Base-by-base conservation (phyloP, 2,113 vertebrate genomes). In the Pyrgilauda ruficollis region DNA sequence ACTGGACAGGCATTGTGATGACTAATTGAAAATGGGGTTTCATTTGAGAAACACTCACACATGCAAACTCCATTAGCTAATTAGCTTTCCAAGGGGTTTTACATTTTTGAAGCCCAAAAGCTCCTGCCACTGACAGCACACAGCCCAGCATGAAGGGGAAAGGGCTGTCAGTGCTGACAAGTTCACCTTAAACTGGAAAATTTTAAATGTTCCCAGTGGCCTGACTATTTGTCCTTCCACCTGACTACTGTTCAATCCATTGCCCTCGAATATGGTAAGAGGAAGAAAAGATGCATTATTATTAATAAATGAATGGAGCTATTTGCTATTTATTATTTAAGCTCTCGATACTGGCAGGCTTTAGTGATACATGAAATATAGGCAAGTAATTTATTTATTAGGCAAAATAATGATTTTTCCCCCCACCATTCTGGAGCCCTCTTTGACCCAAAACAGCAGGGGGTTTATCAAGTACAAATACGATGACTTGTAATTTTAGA, bases 241-340 rank as follows among this genome's bases (percentile, higher is more conserved):
- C 94, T 95, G 93, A 96, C 94, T 95, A 73, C 96, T 33, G n/a
- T 88, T 97, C 96, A 98, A 95, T 97, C 93, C 92, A 70, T 84
- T 91, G 96, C 88, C 75, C 31, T 21, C 76, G 91, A 95, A 87
- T 92, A 96, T 80, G 96, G 94, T 95, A 92, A 95, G 91, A 96
- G 94, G 90, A 96, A 96, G 84, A 90, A 93, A 90, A 80, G 97
- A 97, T 93, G 96, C 95, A 96, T 97, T 97, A 98, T 98, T 98
- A 98, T 98, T 98, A 98, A 98, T 98, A 98, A 98, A 98, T 98
- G 97, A 98, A 97, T 96, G 94, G 96, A 97, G 93, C 97, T 98
- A 98, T 98, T 98, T 98, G 97, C 97, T 98, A 98, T 98, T 97
- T 98, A 98, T 98, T 98, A 98, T 98, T 98, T 97, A 98, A 98